phyloP scores from a whole-genome alignment of 2,797 vertebrate genomes.

The Menidia menidia region DNA sequence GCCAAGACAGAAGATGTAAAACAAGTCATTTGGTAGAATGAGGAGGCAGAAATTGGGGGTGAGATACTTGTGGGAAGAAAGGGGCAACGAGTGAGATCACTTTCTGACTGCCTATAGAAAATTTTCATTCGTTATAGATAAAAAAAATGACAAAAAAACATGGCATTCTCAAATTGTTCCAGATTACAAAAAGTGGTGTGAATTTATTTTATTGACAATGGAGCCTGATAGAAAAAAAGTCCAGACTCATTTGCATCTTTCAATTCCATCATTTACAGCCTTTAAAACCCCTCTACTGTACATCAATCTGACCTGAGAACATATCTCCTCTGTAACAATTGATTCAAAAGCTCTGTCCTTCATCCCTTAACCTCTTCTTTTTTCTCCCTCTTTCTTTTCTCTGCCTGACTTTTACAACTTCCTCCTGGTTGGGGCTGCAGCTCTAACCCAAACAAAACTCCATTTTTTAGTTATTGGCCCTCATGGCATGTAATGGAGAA shows the following conservation, averaged over 20 bases:
- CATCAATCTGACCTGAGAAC: conserved; percentile 52
- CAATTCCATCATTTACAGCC: conserved; percentile 30
- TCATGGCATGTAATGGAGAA: conserved; percentile 92
- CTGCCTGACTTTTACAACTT: conserved; percentile 86
- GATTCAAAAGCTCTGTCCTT: conserved; percentile 72
- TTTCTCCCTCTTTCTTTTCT: conserved; percentile 60
- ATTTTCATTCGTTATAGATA: not conserved
- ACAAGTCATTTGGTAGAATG: conserved; percentile 49
- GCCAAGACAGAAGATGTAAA: conserved; percentile 56
- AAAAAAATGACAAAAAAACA: not conserved
- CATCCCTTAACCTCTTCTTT: conserved; percentile 52
- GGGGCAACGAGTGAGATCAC: conserved; percentile 20
- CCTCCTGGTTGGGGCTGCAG: conserved; percentile 85
- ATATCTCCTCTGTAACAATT: conserved; percentile 78
- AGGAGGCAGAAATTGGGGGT: conserved; percentile 27
- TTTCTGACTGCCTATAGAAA: conserved; percentile 29
- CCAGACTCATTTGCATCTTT: conserved; percentile 15
- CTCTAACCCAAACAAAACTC: conserved; percentile 91
- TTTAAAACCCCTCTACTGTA: conserved; percentile 17
- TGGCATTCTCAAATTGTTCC: not conserved
- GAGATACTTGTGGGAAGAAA: conserved; percentile 29
- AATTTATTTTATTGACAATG: not conserved
- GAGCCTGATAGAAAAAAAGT: too few relatives aligned
- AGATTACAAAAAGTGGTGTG: conserved; percentile 8
- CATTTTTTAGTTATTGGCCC: conserved; percentile 91